A percentile compares a stretch with the other conserved stretches of the same genome.
These are phyloP conservation scores for Lagria hirta DNA, from an alignment of 2,888 invertebrate species.

Conservation along the genomic window DNA sequence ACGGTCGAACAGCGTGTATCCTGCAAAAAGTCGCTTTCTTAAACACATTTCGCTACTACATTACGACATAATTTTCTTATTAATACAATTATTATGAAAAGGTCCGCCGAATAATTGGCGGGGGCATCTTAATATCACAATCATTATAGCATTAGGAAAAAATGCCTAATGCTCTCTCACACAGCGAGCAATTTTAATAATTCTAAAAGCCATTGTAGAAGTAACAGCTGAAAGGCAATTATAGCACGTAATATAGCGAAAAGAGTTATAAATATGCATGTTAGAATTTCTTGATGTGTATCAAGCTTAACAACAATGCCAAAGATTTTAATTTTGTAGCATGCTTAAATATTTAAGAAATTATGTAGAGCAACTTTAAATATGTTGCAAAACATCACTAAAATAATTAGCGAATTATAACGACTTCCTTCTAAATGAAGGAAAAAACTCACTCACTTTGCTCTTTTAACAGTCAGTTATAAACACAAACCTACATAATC, in stretches of 20 bases:
- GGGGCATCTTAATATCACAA: constrained; percentile 10
- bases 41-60: constrained; percentile 34
- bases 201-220: constrained; percentile 13
- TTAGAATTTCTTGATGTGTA: constrained; percentile 4
- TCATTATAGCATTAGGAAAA: constrained; percentile 17
- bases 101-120: constrained; percentile 18
- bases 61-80: constrained; percentile 36
- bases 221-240: constrained; percentile 9
- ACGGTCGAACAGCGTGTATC: constrained; percentile 26
- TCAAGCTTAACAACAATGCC: constrained; percentile 7
- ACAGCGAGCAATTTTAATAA: constrained; percentile 9
- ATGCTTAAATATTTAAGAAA: too few relatives aligned
- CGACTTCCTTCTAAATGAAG: too few relatives aligned
- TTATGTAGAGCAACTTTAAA: too few relatives aligned
- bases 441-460: too few relatives aligned
- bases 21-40: constrained; percentile 26
- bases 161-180: constrained; percentile 15
- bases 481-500: too few relatives aligned
- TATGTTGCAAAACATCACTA: too few relatives aligned
- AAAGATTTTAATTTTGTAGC: constrained; percentile 16
- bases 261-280: constrained; percentile 16
- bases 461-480: too few relatives aligned
- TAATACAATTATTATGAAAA: constrained; percentile 30
- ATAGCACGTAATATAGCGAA: constrained; percentile 4
- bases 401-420: too few relatives aligned